Conservation (phyloP, 2,888 invertebrate species). For the Leucophora obtusa region DNA sequence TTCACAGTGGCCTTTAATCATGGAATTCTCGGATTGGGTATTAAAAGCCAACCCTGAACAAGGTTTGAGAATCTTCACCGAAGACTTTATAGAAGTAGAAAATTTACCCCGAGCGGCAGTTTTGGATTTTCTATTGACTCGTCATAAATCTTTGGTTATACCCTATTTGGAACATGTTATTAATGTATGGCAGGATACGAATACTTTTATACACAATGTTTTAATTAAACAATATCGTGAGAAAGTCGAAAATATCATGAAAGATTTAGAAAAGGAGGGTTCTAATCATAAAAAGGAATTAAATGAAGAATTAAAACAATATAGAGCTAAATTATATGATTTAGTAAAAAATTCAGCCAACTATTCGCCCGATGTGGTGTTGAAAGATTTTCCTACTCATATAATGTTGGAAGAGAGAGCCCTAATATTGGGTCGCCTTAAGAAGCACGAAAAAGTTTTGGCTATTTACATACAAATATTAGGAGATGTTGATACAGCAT, state of each 20-base stretch:
- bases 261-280: conserved; percentile 71
- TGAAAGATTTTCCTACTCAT: conserved; percentile 91
- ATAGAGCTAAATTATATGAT: conserved; percentile 82
- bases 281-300: conserved; percentile 61
- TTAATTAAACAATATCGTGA: conserved; percentile 93
- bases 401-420: conserved; percentile 94
- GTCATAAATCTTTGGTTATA: conserved; percentile 89
- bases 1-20: conserved; percentile 91
- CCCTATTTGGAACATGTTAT: conserved; percentile 97
- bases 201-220: conserved; percentile 92
- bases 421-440: conserved; percentile 93
- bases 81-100: conserved; percentile 92
- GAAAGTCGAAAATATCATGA: conserved; percentile 80
- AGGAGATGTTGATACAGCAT: conserved; percentile 90
- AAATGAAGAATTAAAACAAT: conserved; percentile 73
- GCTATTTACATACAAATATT: conserved; percentile 94
- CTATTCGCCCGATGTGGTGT: conserved; percentile 92
- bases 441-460: conserved; percentile 94
- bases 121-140: conserved; percentile 91
- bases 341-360: conserved; percentile 89
- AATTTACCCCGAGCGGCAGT: conserved; percentile 92
- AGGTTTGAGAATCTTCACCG: conserved; percentile 93
- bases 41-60: conserved; percentile 91
- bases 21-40: conserved; percentile 97
- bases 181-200: conserved; percentile 91